phyloP scores from a whole-genome alignment of 2,797 vertebrate genomes.

The Choloepus didactylus region DNA sequence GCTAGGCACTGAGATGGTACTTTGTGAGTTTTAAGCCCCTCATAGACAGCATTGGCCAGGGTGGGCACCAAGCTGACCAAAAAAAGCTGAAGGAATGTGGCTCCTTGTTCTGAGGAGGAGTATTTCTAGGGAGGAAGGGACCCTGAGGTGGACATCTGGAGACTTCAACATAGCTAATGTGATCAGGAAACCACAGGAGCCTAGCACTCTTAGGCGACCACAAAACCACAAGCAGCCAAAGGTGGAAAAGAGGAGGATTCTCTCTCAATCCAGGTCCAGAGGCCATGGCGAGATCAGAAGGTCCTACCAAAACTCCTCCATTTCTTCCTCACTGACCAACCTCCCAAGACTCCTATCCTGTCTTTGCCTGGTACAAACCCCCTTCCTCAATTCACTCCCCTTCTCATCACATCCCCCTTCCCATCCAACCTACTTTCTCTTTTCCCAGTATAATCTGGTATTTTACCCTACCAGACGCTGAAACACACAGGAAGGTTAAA shows the following conservation, averaged over 20 bases:
- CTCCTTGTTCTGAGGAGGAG: not conserved
- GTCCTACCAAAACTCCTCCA: not conserved
- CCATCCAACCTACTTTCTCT: not conserved
- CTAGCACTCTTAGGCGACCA: not conserved
- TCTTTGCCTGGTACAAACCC: not conserved
- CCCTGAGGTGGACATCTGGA: not conserved
- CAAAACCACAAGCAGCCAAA: not conserved
- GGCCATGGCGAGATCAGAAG: not conserved
- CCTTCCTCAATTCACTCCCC: not conserved
- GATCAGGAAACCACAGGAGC: not conserved
- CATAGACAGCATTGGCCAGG: not conserved
- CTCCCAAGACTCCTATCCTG: not conserved
- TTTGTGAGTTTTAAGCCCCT: not conserved
- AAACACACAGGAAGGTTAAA: not conserved
- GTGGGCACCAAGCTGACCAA: not conserved
- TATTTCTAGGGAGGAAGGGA: not conserved
- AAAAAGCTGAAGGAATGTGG: not conserved
- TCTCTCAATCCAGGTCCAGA: not conserved
- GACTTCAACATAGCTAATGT: not conserved
- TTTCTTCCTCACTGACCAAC: not conserved
- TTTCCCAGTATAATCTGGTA: too few species aligned
- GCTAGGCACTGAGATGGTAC: too few species aligned
- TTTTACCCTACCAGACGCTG: not conserved
- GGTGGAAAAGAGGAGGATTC: not conserved
- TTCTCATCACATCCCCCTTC: not conserved